Percentiles rank a stretch among this genome's conserved stretches.
phyloP scores from a whole-genome alignment of 2,113 vertebrate species.

The Maylandia zebra region DNA sequence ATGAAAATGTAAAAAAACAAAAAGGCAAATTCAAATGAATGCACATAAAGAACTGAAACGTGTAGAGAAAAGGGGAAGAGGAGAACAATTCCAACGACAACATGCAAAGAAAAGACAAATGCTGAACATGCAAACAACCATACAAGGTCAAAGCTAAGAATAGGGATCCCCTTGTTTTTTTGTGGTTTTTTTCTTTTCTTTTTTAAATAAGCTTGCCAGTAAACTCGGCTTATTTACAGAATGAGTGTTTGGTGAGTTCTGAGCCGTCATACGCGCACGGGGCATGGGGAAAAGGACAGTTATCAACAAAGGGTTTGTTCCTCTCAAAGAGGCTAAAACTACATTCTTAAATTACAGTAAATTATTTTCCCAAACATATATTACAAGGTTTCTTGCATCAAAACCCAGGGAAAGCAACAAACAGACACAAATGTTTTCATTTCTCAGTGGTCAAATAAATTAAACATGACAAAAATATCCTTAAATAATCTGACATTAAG shows the following conservation, averaged over 20 bases:
- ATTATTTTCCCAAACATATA: conserved; percentile 71
- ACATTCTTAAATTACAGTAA: conserved; percentile 87
- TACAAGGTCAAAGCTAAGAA: conserved; percentile 76
- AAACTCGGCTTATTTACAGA: conserved; percentile 83
- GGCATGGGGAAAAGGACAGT: conserved; percentile 61
- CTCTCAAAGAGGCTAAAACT: conserved; percentile 83
- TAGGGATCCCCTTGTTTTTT: conserved; percentile 63
- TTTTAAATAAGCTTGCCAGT: conserved; percentile 68
- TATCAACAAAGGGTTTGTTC: conserved; percentile 76
- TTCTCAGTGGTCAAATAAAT: conserved; percentile 56
- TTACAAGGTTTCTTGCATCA: conserved; percentile 67
- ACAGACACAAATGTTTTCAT: conserved; percentile 59
- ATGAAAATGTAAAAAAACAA: not conserved
- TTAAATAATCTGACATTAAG: conserved; percentile 70
- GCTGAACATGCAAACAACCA: conserved; percentile 85
- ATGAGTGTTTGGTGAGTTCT: conserved; percentile 61
- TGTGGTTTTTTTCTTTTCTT: not conserved
- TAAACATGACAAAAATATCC: conserved; percentile 66
- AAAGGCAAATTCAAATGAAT: conserved; percentile 18
- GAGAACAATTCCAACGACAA: conserved; percentile 68
- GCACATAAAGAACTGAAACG: conserved; percentile 13
- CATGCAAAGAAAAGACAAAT: conserved; percentile 79
- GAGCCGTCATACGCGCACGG: conserved; percentile 63
- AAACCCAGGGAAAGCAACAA: conserved; percentile 42
- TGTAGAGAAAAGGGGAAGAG: conserved; percentile 51